phyloP scores from a whole-genome alignment of 2,797 vertebrate species.

The Pelochelys cantorii region DNA sequence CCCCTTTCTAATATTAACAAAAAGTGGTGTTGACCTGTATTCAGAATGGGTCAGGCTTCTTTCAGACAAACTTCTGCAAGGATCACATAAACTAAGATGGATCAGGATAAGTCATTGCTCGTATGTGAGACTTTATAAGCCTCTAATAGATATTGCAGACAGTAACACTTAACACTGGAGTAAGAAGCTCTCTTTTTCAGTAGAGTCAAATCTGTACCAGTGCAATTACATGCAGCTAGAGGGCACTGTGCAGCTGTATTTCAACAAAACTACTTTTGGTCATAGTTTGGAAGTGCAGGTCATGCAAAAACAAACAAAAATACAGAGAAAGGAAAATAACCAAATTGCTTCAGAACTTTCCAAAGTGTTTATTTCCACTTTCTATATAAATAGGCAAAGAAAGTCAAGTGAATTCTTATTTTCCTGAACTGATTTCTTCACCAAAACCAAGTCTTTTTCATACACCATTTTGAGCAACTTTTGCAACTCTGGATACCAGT shows the following conservation, averaged over 20 bases:
- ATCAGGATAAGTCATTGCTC: fast-evolving
- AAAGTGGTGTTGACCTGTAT: neutral
- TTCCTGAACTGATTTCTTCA: fast-evolving
- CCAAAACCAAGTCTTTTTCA: fast-evolving
- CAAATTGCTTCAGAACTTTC: neutral
- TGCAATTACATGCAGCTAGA: neutral
- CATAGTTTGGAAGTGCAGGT: neutral
- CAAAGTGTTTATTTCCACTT: neutral
- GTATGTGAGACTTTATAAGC: neutral
- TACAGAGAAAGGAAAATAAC: neutral
- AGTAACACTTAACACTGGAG: neutral
- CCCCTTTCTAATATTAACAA: neutral
- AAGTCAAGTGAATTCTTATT: neutral
- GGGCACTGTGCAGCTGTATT: neutral
- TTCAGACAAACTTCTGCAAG: fast-evolving
- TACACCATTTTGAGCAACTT: neutral
- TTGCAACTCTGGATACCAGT: neutral
- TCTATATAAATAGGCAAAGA: neutral
- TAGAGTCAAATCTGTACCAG: neutral
- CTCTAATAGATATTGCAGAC: neutral
- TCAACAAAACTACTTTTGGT: neutral
- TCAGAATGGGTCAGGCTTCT: fast-evolving
- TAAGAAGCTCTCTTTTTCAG: neutral
- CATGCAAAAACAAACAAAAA: neutral
- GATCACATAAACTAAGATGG: neutral